Evolutionary conservation across 1,140 invertebrate species (phyloP), one percentile per base, ranked within the genome.

Genomic region (Apocrypta bakeri): DNA sequence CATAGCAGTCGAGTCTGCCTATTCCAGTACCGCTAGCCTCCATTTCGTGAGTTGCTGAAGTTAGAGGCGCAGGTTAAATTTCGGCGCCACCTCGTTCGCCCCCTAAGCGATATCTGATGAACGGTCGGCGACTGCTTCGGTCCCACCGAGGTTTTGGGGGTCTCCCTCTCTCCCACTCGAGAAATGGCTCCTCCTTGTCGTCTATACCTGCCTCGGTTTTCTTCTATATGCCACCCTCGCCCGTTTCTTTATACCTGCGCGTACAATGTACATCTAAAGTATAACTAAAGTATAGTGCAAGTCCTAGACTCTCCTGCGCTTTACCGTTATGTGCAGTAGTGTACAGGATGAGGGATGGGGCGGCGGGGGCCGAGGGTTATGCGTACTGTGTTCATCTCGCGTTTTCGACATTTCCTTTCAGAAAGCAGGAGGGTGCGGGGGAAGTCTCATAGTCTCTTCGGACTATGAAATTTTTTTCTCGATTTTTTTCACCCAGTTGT

Each of bases 1-100:
- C 95, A 88, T 95, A 95, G 88, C 93, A 94, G 86, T 95, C 94
- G 83, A 93, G 89, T 86, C 92, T 87, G 89, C 90, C 90, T 88
- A 93, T 90, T 86, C 92, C 93, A 79, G 93, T 88, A 75, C 92
- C 89, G 88, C 91, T 90, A 88, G 92, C 91, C 82, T 92, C 91
- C 91, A 92, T 92, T 79, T 77, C 83, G 61, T 56, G 79, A 84
- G 27, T 74, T 68, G 73, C 37, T 81, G 84, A 33, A 76, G 21
- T 7, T 9, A 1, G 61, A 31, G 72, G 73, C 74, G 33, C 11
- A 71, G 29, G 61, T 31, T 64, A 7, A 2, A 31, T 12, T 48
- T 27, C 42, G 6, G 1, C 48, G 77, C 79, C 69, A 72, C 56
- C 66, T 63, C 74, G 84, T 77, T 56, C 61, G 79, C 68, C 82